These are phyloP conservation scores for Syngnathus rostellatus DNA, from an alignment of 2,797 vertebrate species.

Conservation along the genomic window DNA sequence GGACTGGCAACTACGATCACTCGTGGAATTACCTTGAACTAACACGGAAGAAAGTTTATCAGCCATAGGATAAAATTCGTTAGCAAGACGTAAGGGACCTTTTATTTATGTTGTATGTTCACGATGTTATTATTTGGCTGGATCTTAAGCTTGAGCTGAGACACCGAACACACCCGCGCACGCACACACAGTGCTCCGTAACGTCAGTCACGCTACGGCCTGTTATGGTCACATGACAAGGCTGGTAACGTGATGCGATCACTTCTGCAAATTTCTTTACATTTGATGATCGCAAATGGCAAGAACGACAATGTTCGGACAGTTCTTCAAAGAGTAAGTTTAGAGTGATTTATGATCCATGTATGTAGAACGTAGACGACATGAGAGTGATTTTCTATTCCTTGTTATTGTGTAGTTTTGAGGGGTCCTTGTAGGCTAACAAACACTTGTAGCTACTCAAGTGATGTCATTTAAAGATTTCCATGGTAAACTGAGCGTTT, in stretches of 20 bases:
- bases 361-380: not conserved
- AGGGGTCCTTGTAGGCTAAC: not conserved
- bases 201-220: conserved; percentile 25
- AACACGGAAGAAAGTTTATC: not conserved
- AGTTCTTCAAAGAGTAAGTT: conserved; percentile 30
- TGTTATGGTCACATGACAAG: conserved; percentile 57
- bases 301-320: conserved; percentile 7
- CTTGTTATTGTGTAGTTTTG: not conserved
- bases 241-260: conserved; percentile 10
- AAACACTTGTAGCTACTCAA: not conserved
- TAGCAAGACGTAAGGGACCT: not conserved
- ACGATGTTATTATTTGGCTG: not conserved
- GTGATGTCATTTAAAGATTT: not conserved
- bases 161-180: not conserved
- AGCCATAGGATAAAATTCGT: not conserved
- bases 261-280: conserved; percentile 27
- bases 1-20: not conserved
- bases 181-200: not conserved
- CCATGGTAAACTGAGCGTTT: not conserved
- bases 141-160: not conserved
- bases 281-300: conserved; percentile 17
- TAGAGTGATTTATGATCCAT: not conserved
- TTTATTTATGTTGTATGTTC: not conserved
- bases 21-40: not conserved
- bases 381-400: not conserved